Evolutionary conservation across 2,797 vertebrate genomes (phyloP), one percentile per base, ranked within the genome.

Genomic region (Lepidocolaptes lacrymiger): DNA sequence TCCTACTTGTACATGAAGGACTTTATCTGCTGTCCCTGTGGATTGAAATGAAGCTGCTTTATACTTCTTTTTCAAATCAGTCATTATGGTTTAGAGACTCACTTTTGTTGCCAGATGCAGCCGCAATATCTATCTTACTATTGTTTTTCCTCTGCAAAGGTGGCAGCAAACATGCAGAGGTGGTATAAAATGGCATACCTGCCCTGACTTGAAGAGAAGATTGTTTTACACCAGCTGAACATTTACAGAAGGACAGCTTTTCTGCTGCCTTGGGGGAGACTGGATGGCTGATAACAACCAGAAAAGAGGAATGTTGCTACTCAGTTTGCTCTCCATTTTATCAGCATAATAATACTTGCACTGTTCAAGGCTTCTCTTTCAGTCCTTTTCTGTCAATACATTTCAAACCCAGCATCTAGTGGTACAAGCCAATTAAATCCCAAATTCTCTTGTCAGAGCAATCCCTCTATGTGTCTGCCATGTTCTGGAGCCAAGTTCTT

Each of bases 381-480:
- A 93, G 84, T 88, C 76, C 85, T 93, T 94, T 88, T 69, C 92
- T 96, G 93, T 95, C 95, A 97, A 95, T 94, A 86, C 69, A 78
- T 94, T 96, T 93, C 66, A 95, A 92, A 94, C n/a, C 44, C 76
- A 88, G 46, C 68, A 83, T 84, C 85, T 88, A 84, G 79, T 10
- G 5, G 55, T 89, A 93, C 79, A 85, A 93, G 92, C 91, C 96
- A 92, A 96, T 97, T 96, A 95, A 96, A 93, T 93, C 91, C 86
- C 86, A 96, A 96, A 97, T 94, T 94, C 92, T 88, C 79, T 93
- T 96, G 93, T 96, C 94, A 95, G 92, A 95, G 62, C 94, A 80
- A 92, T 95, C 78, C 44, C 88, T 96, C 80, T 91, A 41, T 85
- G 84, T 94, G 78, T 95, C 95, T 96, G 93, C 90, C 90, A 73